Conservation (phyloP, 1,140 invertebrate genomes). For the Tetragonula clypearis region DNA sequence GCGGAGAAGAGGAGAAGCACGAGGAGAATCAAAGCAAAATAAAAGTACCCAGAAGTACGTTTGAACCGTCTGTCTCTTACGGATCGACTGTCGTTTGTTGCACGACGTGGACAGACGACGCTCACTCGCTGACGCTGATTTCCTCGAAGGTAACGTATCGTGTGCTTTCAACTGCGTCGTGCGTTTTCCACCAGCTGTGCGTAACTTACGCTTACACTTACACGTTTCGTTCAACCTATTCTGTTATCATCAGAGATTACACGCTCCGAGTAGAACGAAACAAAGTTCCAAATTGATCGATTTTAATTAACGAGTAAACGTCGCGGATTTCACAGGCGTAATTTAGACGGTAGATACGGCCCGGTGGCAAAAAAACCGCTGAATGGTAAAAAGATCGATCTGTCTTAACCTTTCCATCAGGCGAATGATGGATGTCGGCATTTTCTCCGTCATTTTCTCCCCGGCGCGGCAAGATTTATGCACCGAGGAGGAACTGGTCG, state of each 20-base stretch:
- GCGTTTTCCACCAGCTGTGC: not conserved
- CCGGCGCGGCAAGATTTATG: conserved; percentile 33
- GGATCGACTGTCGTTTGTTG: not conserved
- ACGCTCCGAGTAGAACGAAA: too few species aligned
- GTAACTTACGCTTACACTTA: not conserved
- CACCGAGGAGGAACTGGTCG: conserved; percentile 19
- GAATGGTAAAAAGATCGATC: conserved; percentile 20
- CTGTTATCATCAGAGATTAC: not conserved
- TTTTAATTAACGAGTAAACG: not conserved
- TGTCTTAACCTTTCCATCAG: conserved; percentile 48
- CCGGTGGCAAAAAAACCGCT: not conserved
- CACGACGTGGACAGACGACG: conserved; percentile 15
- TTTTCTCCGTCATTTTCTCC: conserved; percentile 25
- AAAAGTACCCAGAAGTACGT: conserved; percentile 6
- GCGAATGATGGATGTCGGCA: conserved; percentile 35
- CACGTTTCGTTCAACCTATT: not conserved
- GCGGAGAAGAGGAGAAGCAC: not conserved
- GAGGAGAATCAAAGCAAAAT: conserved; percentile 17
- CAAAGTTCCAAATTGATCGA: not conserved
- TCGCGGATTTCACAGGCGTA: not conserved
- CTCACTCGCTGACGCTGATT: conserved; percentile 24
- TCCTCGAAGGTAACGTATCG: not conserved
- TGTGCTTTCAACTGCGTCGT: too few species aligned
- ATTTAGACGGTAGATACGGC: not conserved
- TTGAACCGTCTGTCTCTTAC: conserved; percentile 22